These are phyloP conservation scores for Narcine bancroftii DNA, from an alignment of 2,113 vertebrate species.

Conservation along the genomic window DNA sequence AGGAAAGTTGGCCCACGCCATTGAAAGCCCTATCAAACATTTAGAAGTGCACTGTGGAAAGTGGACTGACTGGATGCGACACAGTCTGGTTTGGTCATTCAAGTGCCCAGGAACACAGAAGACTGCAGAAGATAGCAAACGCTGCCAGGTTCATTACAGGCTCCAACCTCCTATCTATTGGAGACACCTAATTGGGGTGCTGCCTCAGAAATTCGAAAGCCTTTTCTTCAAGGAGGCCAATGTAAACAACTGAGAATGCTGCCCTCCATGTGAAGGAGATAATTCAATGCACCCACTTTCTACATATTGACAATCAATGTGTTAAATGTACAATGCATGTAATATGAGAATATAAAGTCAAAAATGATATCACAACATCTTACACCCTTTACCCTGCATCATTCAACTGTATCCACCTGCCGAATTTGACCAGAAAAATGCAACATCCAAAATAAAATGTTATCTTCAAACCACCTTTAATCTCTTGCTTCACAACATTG, in stretches of 20 bases:
- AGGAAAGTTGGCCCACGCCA: background rate
- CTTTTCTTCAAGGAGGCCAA: background rate
- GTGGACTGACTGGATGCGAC: no score
- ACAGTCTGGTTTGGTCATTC: no score
- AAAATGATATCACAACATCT: background rate
- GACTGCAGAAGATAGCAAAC: no score
- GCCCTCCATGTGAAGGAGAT: background rate
- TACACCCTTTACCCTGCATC: background rate
- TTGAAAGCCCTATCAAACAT: no score
- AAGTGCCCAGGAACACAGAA: no score
- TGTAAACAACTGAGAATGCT: background rate
- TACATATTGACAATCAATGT: background rate
- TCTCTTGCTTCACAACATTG: background rate
- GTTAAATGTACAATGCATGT: background rate
- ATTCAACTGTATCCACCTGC: background rate
- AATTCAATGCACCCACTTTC: no score
- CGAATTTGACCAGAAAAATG: background rate
- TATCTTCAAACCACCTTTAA: conserved; percentile 7
- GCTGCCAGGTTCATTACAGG: no score
- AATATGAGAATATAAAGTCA: background rate
- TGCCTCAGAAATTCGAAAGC: no score
- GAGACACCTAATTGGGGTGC: no score
- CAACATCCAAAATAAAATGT: background rate
- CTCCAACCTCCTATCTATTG: no score
- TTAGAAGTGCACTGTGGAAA: background rate